Evolutionary conservation across 37 sponge, comb jelly and placozoan species (phyloP), one percentile per base, ranked within the genome.

Genomic region (Chondrilla cf. caribensis): DNA sequence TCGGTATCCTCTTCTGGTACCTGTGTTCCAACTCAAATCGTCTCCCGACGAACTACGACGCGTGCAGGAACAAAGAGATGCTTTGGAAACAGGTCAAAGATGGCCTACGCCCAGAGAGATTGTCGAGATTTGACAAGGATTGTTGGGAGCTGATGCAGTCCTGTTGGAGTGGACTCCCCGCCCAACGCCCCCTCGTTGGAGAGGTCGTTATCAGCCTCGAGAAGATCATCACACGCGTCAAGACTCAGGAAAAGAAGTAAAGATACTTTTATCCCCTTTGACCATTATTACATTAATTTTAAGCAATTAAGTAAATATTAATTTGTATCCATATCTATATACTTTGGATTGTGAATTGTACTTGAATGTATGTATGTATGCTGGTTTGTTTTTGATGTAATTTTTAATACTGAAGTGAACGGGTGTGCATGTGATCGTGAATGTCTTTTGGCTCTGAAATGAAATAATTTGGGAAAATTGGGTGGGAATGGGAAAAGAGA

Each of bases 1-100:
- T 97, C 60, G 98, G 98, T 2, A 95, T 97, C 54, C 91, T 97
- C 57, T 95, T 97, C 95, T 97, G 98, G 98, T 90, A 90, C 71
- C 60, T 87, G 62, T 90, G 68, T 32, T 33, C 33, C 68, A 67
- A 67, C 33, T 47, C 24, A 26, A 35, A 54, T 58, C 84, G 25
- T 21, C 33, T 36, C 2, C 58, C 79, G 21, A 81, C 86, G 2
- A 90, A 88, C 43, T 95, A 89, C 43, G 90, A 95, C 41, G 85
- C 87, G 35, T 95, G 93, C 58, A 81, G 87, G 66, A 95, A 89
- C 77, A 95, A 95, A 73, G 93, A 92, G 26, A 88, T 94, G 78
- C 84, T 94, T 8, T 94, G 95, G 97, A 80, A 83, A 8, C 79
- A 86, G 25, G 97, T 97, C 31, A 77, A 83, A 8, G 87, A 92